These are phyloP conservation scores for Corvus cornix DNA, from an alignment of 2,113 vertebrate species.

Conservation along the genomic window DNA sequence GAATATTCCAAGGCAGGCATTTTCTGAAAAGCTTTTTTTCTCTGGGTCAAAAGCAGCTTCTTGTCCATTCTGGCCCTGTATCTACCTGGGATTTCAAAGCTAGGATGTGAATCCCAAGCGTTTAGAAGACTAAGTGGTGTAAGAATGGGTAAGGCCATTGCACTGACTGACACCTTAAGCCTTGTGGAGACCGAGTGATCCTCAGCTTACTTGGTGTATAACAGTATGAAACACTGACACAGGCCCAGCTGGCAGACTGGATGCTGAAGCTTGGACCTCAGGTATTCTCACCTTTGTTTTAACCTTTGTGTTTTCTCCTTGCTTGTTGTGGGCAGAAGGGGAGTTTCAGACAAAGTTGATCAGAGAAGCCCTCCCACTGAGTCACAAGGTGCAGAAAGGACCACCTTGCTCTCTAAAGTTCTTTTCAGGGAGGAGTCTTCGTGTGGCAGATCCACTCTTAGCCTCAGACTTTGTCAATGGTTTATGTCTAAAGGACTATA, in stretches of 20 bases:
- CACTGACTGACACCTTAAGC: background rate
- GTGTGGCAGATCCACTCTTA: background rate
- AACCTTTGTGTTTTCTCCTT: background rate
- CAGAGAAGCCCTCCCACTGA: background rate
- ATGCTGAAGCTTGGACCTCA: background rate
- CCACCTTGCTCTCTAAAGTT: background rate
- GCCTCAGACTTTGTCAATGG: background rate
- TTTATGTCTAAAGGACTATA: background rate
- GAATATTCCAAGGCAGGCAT: background rate
- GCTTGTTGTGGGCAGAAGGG: background rate
- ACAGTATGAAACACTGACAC: background rate
- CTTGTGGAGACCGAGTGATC: background rate
- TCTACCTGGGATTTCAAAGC: background rate
- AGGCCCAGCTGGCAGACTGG: background rate
- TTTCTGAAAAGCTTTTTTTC: background rate
- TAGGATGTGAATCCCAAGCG: background rate
- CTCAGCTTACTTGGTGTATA: background rate
- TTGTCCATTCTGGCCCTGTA: background rate
- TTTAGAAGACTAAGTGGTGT: background rate
- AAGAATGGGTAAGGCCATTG: background rate
- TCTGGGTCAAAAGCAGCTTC: background rate
- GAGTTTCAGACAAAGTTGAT: background rate
- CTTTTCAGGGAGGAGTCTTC: background rate
- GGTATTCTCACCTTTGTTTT: background rate
- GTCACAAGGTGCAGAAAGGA: background rate